These are phyloP conservation scores for Darevskia mixta DNA, from an alignment of 2,797 vertebrate genomes.

Conservation along the genomic window DNA sequence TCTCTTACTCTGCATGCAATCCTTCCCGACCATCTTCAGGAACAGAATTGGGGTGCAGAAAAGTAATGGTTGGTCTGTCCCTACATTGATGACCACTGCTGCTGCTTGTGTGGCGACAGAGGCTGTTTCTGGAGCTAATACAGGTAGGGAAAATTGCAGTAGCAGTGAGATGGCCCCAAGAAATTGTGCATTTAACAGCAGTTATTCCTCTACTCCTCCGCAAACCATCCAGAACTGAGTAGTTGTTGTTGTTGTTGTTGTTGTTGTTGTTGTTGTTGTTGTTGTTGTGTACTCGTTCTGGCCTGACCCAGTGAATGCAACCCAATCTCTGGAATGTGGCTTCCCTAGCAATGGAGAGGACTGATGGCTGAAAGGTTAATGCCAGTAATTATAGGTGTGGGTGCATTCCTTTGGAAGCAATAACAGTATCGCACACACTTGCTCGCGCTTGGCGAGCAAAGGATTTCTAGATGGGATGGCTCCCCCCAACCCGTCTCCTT, in stretches of 20 bases:
- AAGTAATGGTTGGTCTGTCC: too few species aligned
- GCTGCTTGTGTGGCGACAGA: not conserved
- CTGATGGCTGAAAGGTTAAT: conserved; percentile 46
- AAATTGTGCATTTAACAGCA: fast-evolving
- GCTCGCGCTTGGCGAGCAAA: not conserved
- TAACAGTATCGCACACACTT: conserved; percentile 16
- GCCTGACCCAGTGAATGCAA: not conserved
- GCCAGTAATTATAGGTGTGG: conserved; percentile 40
- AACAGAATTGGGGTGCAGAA: not conserved
- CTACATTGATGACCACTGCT: too few species aligned
- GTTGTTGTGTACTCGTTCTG: not conserved
- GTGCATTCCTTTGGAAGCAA: conserved; percentile 54
- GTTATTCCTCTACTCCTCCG: not conserved
- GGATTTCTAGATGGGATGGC: not conserved
- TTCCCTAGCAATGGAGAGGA: not conserved
- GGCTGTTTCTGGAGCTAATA: not conserved
- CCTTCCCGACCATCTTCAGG: not conserved
- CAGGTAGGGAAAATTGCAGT: not conserved
- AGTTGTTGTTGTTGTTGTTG: too few species aligned
- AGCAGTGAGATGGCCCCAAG: not conserved
- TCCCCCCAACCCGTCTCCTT: not conserved
- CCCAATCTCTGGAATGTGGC: not conserved
- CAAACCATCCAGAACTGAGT: not conserved
- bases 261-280: too few species aligned
- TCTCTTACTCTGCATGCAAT: not conserved